phyloP scores from a whole-genome alignment of 2,113 vertebrate species.

The Zosterops hypoxanthus region DNA sequence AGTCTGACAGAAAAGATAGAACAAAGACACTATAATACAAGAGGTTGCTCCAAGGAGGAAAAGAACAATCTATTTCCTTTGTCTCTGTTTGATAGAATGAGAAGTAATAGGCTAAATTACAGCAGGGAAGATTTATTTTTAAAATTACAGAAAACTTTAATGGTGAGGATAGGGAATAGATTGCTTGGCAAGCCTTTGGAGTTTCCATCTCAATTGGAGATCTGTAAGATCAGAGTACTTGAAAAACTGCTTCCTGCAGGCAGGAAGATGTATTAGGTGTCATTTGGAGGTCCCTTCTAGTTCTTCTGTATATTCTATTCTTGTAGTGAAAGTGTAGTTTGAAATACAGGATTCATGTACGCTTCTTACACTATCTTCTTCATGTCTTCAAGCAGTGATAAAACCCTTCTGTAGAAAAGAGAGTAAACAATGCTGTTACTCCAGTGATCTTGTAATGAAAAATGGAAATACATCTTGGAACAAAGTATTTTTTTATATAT shows the following conservation, averaged over 20 bases:
- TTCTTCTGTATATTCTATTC: constrained; percentile 13
- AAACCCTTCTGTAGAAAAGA: constrained; percentile 2
- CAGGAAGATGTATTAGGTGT: constrained; percentile 22
- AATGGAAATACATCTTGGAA: constrained; percentile 29
- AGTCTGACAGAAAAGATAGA: constrained; percentile 25
- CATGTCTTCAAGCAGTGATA: background rate
- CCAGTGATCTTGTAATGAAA: constrained; percentile 31
- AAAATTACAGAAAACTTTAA: constrained; percentile 48
- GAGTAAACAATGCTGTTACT: constrained; percentile 36
- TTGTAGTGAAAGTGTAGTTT: constrained; percentile 4
- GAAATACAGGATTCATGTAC: background rate
- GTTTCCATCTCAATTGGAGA: constrained; percentile 31
- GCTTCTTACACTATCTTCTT: background rate
- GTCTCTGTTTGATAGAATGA: constrained; percentile 16
- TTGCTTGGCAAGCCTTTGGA: constrained; percentile 35
- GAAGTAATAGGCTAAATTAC: constrained; percentile 32
- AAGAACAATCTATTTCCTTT: constrained; percentile 39
- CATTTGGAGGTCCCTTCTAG: background rate
- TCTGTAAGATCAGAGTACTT: constrained; percentile 11
- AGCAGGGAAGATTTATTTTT: constrained; percentile 48
- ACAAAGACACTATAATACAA: background rate
- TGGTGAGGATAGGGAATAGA: constrained; percentile 12
- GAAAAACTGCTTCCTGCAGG: constrained; percentile 14
- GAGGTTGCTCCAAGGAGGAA: constrained; percentile 25
- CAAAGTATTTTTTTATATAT: constrained; percentile 42